Percentiles rank a stretch among this genome's conserved stretches.
Conservation (phyloP, 1,140 invertebrate species). For the Caenorhabditis inopinata region DNA sequence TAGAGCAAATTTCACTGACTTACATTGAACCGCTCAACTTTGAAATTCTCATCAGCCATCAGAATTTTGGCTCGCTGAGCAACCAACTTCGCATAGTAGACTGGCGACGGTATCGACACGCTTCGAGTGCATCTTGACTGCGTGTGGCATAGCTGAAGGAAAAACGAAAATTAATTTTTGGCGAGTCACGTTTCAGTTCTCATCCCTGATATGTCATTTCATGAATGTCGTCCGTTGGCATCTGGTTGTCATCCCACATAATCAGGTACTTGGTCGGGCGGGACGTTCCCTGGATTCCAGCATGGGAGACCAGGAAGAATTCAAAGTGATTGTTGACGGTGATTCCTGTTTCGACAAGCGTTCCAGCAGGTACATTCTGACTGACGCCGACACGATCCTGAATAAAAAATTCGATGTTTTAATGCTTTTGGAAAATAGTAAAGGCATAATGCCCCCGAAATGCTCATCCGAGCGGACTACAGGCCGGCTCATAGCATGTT, state of each 20-base stretch:
- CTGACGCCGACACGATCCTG: background rate
- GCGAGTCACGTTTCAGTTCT: background rate
- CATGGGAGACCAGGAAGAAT: background rate
- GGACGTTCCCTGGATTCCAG: constrained; percentile 2
- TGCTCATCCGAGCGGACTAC: too few species aligned
- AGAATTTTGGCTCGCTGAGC: background rate
- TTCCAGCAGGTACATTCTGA: background rate
- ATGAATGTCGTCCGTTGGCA: background rate
- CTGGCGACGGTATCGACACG: constrained; percentile 9
- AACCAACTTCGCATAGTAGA: background rate
- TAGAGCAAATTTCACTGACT: background rate
- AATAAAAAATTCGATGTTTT: background rate
- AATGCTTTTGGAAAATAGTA: too few species aligned
- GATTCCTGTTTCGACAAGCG: background rate
- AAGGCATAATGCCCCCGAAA: too few species aligned
- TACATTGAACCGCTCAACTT: background rate
- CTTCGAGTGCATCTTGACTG: constrained; percentile 7
- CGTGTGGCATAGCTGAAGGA: constrained; percentile 7
- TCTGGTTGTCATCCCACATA: constrained; percentile 9
- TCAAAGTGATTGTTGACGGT: background rate
- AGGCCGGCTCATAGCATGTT: too few species aligned
- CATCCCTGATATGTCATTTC: constrained; percentile 10
- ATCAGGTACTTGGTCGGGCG: background rate
- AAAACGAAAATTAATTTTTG: background rate
- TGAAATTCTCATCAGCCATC: constrained; percentile 2